Percentiles rank a stretch among this genome's conserved stretches.
Conservation (phyloP, 2,888 invertebrate genomes). For the Nymphalis c-album region DNA sequence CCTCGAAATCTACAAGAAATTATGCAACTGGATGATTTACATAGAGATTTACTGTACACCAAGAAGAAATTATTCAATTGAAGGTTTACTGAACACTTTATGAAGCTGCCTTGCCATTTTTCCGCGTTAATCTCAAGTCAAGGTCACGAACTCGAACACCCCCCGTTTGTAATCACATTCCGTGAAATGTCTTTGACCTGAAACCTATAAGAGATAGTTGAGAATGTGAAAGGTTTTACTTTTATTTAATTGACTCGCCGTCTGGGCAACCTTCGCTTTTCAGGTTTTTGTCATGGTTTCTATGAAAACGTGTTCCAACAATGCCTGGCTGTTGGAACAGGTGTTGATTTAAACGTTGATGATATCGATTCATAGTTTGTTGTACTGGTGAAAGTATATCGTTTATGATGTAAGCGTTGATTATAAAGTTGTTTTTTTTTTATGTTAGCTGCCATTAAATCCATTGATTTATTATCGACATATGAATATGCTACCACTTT, state of each 20-base stretch:
- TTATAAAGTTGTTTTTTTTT: too few relatives aligned
- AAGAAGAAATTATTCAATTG: too few relatives aligned
- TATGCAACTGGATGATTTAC: too few relatives aligned
- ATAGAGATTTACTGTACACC: too few relatives aligned
- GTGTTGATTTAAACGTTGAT: slow-evolving; percentile 16
- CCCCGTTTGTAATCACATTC: slow-evolving; percentile 17
- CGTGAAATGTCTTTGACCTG: slow-evolving; percentile 31
- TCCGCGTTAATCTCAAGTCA: not conserved
- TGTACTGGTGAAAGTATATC: slow-evolving; percentile 20
- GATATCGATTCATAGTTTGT: not conserved
- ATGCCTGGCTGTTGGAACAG: slow-evolving; percentile 16
- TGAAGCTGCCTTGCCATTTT: too few relatives aligned
- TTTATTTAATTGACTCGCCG: slow-evolving; percentile 27
- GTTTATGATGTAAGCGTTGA: not conserved
- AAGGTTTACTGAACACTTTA: too few relatives aligned
- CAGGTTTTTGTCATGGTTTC: slow-evolving; percentile 27
- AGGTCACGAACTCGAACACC: slow-evolving; percentile 16
- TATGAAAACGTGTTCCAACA: slow-evolving; percentile 26
- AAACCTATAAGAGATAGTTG: slow-evolving; percentile 27
- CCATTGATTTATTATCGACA: too few relatives aligned
- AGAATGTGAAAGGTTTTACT: slow-evolving; percentile 33
- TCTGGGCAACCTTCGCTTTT: slow-evolving; percentile 28
- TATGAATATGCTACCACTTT: too few relatives aligned
- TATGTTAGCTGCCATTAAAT: too few relatives aligned
- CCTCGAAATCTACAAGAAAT: not conserved